phyloP scores from a whole-genome alignment of 2,888 invertebrate species.

The Drosophila paranaensis region DNA sequence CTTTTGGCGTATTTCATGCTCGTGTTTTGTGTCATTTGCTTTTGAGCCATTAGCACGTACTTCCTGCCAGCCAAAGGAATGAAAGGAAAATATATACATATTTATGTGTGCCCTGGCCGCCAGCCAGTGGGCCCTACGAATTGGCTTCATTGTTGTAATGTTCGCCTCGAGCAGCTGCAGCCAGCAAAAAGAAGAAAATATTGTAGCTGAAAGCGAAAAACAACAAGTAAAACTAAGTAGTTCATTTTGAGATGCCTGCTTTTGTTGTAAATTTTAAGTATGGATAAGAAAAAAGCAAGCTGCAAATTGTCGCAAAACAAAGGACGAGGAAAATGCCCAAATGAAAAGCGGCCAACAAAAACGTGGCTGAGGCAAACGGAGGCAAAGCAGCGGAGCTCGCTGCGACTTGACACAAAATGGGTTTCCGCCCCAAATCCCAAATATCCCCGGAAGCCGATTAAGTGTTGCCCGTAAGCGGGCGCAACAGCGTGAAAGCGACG shows the following conservation, averaged over 20 bases:
- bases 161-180: constrained; percentile 50
- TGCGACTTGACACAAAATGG: constrained; percentile 79
- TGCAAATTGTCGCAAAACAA: constrained; percentile 77
- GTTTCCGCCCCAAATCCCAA: constrained; percentile 81
- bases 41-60: constrained; percentile 79
- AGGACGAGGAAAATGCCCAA: constrained; percentile 66
- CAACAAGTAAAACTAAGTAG: constrained; percentile 67
- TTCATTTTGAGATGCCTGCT: constrained; percentile 71
- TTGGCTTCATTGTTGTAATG: constrained; percentile 76
- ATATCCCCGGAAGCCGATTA: constrained; percentile 81
- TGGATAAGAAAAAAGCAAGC: constrained; percentile 76
- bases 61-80: constrained; percentile 56
- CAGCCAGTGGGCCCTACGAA: constrained; percentile 56
- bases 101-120: constrained; percentile 34
- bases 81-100: constrained; percentile 49
- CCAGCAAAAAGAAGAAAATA: constrained; percentile 9
- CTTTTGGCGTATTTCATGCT: constrained; percentile 67
- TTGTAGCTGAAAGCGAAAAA: constrained; percentile 11
- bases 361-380: constrained; percentile 11
- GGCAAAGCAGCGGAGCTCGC: constrained; percentile 45
- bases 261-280: constrained; percentile 78
- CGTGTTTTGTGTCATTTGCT: constrained; percentile 70
- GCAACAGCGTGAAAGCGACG: constrained; percentile 71
- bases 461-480: constrained; percentile 77
- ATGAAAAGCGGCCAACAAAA: constrained; percentile 65